Evolutionary conservation across 2,797 vertebrate genomes (phyloP), one percentile per base, ranked within the genome.

Genomic region (Dallia pectoralis): DNA sequence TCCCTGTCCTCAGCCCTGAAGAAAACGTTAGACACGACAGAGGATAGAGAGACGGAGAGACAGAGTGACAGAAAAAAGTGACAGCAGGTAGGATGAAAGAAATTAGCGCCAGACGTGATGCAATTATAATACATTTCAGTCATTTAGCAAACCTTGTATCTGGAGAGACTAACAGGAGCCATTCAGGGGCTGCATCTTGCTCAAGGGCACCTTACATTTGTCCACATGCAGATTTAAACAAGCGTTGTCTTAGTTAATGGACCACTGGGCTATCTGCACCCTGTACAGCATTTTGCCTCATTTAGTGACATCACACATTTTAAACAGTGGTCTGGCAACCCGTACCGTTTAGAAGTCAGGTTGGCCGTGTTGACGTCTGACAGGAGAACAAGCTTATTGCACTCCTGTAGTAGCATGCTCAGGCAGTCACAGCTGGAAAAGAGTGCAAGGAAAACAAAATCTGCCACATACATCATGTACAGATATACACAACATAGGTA

Each of bases 301-400:
- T 67, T 12, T n/a, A 33, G 32, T 44, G 64, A 66, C 6, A 33
- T 1, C 18, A 36, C 30, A 22, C 51, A 44, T n/a, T 4, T 16
- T 19, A 67, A 62, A 25, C 11, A 14, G 27, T 27, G 30, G 27
- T 7, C 15, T 62, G 59, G 14, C 29, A n/a, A 22, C 51, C 51
- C 51, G 51, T 94, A 99, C 97, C 97, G 92, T 90, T 98, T 97
- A 18, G 91, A 86, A 0, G 94, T 93, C 67, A 99, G 96, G 84
- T 86, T 93, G 78, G 83, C 70, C 19, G 95, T 94, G 78, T 96
- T 95, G 70, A 89, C 79, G 36, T 99, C 96, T 0, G 97, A 96
- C 30, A 99, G 93, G 77, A 99, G 93, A 0, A 95, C 95, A 19
- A 98, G 95, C 86, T 99, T 99, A 87, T 95, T 94, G 59, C 97